Conservation (phyloP, 2,888 invertebrate species). For the Drosophila glabriapex region DNA sequence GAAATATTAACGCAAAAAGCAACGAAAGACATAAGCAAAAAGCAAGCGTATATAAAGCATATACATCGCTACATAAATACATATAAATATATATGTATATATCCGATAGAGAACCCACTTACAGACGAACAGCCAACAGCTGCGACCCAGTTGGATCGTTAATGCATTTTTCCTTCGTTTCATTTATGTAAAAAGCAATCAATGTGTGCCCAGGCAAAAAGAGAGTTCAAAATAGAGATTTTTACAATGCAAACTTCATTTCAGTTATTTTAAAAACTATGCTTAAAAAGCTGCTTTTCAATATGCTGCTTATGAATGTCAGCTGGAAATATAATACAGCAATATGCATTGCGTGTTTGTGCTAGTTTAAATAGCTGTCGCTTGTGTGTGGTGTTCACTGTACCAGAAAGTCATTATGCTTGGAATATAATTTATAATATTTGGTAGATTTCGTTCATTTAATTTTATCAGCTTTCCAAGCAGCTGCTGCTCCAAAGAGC, state of each 20-base stretch:
- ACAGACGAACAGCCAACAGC: constrained; percentile 2
- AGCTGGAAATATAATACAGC: not conserved
- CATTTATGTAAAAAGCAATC: constrained; percentile 39
- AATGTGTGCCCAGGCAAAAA: constrained; percentile 10
- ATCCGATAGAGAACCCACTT: not conserved
- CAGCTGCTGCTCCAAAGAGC: constrained; percentile 19
- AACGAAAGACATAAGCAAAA: constrained; percentile 36
- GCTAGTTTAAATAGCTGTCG: not conserved
- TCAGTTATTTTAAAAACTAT: not conserved
- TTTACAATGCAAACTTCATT: not conserved
- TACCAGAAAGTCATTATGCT: constrained; percentile 32
- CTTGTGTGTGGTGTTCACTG: not conserved
- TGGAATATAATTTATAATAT: constrained; percentile 22
- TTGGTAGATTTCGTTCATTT: constrained; percentile 14
- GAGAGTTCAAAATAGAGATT: not conserved
- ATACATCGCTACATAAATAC: not conserved
- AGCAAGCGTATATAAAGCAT: constrained; percentile 25
- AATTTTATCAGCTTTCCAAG: constrained; percentile 35
- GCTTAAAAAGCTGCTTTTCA: not conserved
- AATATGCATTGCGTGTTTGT: not conserved
- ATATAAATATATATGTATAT: not conserved
- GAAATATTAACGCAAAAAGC: constrained; percentile 79
- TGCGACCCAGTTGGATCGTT: constrained; percentile 26
- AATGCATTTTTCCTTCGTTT: constrained; percentile 39
- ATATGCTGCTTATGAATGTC: not conserved